Evolutionary conservation across 2,888 invertebrate species (phyloP).

Genomic region (Eupsilia transversa): DNA sequence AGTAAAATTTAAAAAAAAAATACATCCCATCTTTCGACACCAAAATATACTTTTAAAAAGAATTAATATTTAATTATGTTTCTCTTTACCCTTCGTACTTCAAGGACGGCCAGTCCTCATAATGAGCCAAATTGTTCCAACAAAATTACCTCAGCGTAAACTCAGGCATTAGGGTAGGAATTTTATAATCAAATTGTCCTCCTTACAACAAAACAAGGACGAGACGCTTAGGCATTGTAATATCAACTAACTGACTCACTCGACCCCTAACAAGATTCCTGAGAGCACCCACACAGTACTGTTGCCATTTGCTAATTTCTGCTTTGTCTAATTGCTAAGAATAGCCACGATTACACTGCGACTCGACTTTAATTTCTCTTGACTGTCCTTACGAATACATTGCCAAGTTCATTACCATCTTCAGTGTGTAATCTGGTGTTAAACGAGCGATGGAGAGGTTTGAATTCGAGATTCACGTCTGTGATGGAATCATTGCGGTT

Average conservation of each 20-base stretch:
- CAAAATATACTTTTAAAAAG: background rate
- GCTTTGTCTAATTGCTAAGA: slow-evolving; percentile 71
- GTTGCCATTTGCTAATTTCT: slow-evolving; percentile 69
- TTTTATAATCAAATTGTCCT: slow-evolving; percentile 47
- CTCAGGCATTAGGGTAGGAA: slow-evolving; percentile 7
- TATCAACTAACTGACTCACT: slow-evolving; percentile 62
- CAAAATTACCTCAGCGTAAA: slow-evolving; percentile 34
- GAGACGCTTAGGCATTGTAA: slow-evolving; percentile 54
- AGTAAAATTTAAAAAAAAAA: background rate
- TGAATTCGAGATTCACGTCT: slow-evolving; percentile 49
- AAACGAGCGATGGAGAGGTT: slow-evolving; percentile 58
- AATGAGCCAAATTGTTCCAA: slow-evolving; percentile 35
- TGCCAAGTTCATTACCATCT: slow-evolving; percentile 56
- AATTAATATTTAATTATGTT: slow-evolving; percentile 25
- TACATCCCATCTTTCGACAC: background rate
- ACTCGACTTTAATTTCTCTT: slow-evolving; percentile 20
- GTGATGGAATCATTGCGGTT: slow-evolving; percentile 64
- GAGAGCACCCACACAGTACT: slow-evolving; percentile 62
- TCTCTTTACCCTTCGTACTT: slow-evolving; percentile 16
- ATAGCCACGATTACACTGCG: slow-evolving; percentile 59
- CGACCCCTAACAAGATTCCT: slow-evolving; percentile 63
- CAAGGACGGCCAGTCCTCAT: background rate
- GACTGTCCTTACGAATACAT: slow-evolving; percentile 40
- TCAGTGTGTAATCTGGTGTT: slow-evolving; percentile 30
- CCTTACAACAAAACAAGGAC: slow-evolving; percentile 48